Evolutionary conservation across 2,113 vertebrate genomes (phyloP), one percentile per base, ranked within the genome.

Genomic region (Zonotrichia leucophrys): DNA sequence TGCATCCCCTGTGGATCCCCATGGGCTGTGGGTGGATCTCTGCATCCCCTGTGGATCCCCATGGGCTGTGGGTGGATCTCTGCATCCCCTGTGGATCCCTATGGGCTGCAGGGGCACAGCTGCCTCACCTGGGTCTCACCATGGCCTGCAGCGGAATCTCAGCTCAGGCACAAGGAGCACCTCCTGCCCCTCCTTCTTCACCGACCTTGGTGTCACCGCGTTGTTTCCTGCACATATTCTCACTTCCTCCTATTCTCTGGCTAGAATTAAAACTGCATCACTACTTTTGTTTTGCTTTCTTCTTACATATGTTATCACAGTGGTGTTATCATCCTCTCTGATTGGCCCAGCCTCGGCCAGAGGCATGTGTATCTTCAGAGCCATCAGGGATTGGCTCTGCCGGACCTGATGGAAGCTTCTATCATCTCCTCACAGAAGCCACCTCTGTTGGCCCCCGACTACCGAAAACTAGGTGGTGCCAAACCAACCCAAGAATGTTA

Each of bases 391-490:
- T 20, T 56, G 53, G 53, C 53, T 33, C 53, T 56, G 31, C 53
- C 53, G 33, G 53, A 56, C 53, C 31, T 33, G 53, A 56, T 56
- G 53, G 53, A 33, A 56, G 8, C 20, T 56, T 56, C 20, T 14
- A 13, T 33, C 53, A 56, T 56, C 53, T 55, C 30, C 16, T 37
- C 39, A 44, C 5, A 37, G 16, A 3, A 62, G 33, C 5, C 67
- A 10, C 6, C 31, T 52, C 25, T 21, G 5, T 63, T 39, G 1
- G 6, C 4, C 5, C 8, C 5, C 16, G 0, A 0, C 17, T 18
- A 3, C 31, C 0, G 0, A 53, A 63, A 73, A 53, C 3, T 7
- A 35, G 23, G 27, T 14, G 1, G 3, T 74, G 28, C n/a, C 17
- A 64, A 84, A 55, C 9, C 23, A 47, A n/a, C 12, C 15, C 6